Conservation (phyloP, 2,888 invertebrate genomes). For the Leucania comma region DNA sequence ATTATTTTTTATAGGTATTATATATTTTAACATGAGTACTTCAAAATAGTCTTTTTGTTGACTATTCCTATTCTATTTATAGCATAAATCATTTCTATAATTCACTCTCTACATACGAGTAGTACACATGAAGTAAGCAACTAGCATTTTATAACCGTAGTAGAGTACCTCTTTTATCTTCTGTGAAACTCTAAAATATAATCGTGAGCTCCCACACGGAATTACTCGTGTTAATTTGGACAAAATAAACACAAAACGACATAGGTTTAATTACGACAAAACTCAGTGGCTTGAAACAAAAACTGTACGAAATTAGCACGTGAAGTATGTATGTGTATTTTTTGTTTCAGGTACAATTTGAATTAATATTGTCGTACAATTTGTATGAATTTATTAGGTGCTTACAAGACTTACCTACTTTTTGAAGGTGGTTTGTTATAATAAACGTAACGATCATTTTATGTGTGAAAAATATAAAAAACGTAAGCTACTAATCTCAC, state of each 20-base stretch:
- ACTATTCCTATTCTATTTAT: no score
- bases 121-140: background rate
- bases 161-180: conserved; percentile 33
- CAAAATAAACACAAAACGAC: conserved; percentile 59
- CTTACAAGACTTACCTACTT: background rate
- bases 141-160: background rate
- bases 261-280: conserved; percentile 61
- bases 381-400: background rate
- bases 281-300: conserved; percentile 56
- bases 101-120: background rate
- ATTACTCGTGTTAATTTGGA: conserved; percentile 57
- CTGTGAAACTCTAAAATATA: conserved; percentile 38
- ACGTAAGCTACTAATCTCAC: background rate
- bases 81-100: background rate
- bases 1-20: no score
- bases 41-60: background rate
- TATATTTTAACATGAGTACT: no score
- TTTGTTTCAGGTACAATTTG: conserved; percentile 12
- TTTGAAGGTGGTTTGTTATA: background rate
- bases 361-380: background rate
- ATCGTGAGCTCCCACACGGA: conserved; percentile 38
- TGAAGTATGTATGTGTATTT: conserved; percentile 15
- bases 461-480: background rate
- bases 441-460: no score
- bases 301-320: conserved; percentile 54